Percentiles rank a stretch among this genome's conserved stretches.
Conservation (phyloP, 2,113 vertebrate genomes). For the Anoura caudifer region DNA sequence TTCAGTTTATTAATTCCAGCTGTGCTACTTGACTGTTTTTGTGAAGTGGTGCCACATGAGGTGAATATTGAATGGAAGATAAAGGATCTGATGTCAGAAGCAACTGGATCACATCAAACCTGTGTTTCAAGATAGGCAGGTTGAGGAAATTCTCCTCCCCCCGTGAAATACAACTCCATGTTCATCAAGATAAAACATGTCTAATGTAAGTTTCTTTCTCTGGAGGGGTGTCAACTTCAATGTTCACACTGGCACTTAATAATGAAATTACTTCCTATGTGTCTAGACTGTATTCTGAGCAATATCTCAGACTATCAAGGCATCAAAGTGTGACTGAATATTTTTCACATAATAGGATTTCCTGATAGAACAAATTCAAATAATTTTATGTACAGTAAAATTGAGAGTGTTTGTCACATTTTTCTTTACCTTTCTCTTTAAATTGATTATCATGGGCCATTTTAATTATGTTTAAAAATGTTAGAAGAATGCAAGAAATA, state of each 20-base stretch:
- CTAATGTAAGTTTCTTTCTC: background rate
- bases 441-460: background rate
- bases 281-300: background rate
- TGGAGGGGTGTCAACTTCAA: background rate
- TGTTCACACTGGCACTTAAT: background rate
- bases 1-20: constrained; percentile 85
- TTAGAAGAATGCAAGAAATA: background rate
- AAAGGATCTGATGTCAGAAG: constrained; percentile 72
- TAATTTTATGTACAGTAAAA: background rate
- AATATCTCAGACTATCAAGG: background rate
- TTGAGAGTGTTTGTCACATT: background rate
- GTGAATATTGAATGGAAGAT: constrained; percentile 73
- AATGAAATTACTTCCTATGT: background rate
- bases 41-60: constrained; percentile 67
- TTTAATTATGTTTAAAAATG: background rate
- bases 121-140: constrained; percentile 47
- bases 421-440: background rate
- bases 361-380: background rate
- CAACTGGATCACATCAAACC: constrained; percentile 38
- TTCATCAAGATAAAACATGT: constrained; percentile 41
- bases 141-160: constrained; percentile 1
- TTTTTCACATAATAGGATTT: background rate
- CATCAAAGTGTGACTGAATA: background rate
- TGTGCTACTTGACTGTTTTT: constrained; percentile 81
- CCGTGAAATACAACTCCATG: constrained; percentile 1